Base-by-base conservation (phyloP, 2,113 vertebrate genomes). In the Misgurnus mizolepis region DNA sequence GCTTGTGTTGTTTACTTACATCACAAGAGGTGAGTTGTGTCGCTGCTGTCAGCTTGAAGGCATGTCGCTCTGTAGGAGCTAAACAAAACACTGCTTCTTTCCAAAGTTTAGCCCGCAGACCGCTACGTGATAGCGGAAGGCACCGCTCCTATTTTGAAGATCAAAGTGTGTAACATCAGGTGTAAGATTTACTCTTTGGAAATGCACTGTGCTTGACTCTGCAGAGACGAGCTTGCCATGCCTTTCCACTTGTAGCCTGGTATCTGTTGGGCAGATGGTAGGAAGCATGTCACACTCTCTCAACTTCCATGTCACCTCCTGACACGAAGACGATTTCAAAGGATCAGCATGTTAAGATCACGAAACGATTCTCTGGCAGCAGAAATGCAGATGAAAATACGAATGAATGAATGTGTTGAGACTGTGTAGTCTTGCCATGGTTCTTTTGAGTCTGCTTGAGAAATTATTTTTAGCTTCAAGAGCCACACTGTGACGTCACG, bases 361-460 rank as follows among this genome's bases (percentile, higher is more conserved):
- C 86, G 67, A 84, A 88, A 79, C 87, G 83, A 88, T 80, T 88
- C 85, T 5, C 85, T 81, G 83, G 84, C 78, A 83, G 88, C 87
- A 86, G 88, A 80, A 85, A 84, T 70, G 86, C 86, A 88, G 47
- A 90, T 87, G 80, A 88, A 65, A 58, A 87, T 88, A 84, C 88
- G 83, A 89, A 86, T 88, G 34, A 5, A 47, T 50, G 56, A 5
- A 78, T 78, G 8, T 18, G 27, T 40, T 39, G 43, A 68, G 79
- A 81, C 64, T 15, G 27, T 49, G 22, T 39, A 61, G 12, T 41
- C 17, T 50, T 66, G 76, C 71, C 76, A 67, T 22, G 45, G n/a
- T 39, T 66, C 11, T 17, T 50, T 64, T 56, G 67, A 82, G 49
- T 75, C 41, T 55, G 70, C 34, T 55, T 65, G 73, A 34, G 62